phyloP scores from a whole-genome alignment of 2,888 invertebrate species.

The Tetramorium bicarinatum region DNA sequence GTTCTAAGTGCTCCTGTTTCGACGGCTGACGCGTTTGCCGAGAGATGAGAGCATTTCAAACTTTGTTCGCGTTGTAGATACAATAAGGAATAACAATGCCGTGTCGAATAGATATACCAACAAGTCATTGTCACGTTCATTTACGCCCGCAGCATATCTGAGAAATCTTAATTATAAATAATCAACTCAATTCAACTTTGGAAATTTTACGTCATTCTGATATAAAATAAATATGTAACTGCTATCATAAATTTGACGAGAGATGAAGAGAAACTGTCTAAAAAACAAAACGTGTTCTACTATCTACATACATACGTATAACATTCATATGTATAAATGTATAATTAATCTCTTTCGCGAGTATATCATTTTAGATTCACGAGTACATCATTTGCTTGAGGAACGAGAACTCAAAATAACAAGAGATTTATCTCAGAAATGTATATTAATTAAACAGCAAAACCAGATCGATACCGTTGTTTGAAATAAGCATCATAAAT shows the following conservation, averaged over 20 bases:
- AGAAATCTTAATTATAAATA: neutral
- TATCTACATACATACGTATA: too few species aligned
- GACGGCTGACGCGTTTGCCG: constrained; percentile 44
- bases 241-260: neutral
- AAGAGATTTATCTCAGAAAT: constrained; percentile 3
- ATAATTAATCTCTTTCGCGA: neutral
- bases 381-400: neutral
- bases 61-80: constrained; percentile 19
- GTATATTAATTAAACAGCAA: neutral
- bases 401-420: neutral
- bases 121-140: neutral
- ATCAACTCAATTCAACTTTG: neutral
- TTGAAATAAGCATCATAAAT: neutral
- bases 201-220: neutral
- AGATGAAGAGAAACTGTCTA: neutral
- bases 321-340: neutral
- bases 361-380: neutral
- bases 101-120: neutral
- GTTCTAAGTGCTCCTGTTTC: constrained; percentile 50
- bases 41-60: neutral
- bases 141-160: neutral
- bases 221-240: neutral
- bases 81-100: neutral
- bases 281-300: neutral
- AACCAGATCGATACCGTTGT: constrained; percentile 7